A percentile compares a stretch with the other conserved stretches of the same genome.
phyloP scores from a whole-genome alignment of 2,113 vertebrate species.

The Alosa alosa region DNA sequence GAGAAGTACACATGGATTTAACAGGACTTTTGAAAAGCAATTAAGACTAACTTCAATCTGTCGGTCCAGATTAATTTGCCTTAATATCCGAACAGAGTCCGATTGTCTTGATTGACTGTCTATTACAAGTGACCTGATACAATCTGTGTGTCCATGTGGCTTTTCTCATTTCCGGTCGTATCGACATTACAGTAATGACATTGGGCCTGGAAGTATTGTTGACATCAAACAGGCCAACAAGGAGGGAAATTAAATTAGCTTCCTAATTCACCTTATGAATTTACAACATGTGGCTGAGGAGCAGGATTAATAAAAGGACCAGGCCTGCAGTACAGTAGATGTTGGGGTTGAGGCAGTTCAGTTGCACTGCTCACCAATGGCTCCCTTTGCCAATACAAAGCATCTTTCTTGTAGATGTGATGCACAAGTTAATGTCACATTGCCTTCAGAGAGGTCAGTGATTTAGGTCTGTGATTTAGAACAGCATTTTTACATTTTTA shows the following conservation, averaged over 20 bases:
- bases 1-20: background rate
- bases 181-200: background rate
- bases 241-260: background rate
- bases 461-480: too few relatives aligned
- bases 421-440: too few relatives aligned
- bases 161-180: background rate
- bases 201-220: too few relatives aligned
- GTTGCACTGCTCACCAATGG: too few relatives aligned
- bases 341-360: too few relatives aligned
- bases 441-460: too few relatives aligned
- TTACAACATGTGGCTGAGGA: background rate
- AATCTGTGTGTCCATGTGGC: background rate
- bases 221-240: background rate
- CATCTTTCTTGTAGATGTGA: too few relatives aligned
- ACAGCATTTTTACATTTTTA: too few relatives aligned
- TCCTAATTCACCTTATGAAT: background rate
- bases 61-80: background rate
- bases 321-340: background rate
- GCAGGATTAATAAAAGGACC: background rate
- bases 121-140: background rate
- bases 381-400: too few relatives aligned
- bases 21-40: too few relatives aligned
- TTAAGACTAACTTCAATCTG: too few relatives aligned
- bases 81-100: background rate
- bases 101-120: background rate